Conservation (phyloP, 2,888 invertebrate species). For the Saturnia pavonia region DNA sequence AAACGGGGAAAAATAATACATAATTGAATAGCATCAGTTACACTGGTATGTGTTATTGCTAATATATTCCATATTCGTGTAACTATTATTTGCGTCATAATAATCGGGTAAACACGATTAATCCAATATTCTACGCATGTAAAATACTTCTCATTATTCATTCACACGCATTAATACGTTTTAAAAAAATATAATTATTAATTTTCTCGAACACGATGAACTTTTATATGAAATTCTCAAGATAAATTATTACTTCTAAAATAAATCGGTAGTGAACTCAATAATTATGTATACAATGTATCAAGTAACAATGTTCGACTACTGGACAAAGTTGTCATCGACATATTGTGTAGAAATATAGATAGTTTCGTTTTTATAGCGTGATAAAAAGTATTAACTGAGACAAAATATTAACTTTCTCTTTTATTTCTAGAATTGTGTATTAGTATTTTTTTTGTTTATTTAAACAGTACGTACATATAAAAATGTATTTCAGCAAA, state of each 20-base stretch:
- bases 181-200: background rate
- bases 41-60: background rate
- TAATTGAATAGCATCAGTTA: background rate
- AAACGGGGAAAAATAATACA: background rate
- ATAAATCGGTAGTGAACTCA: too few species aligned
- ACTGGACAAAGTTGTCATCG: background rate
- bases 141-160: background rate
- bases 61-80: conserved; percentile 6
- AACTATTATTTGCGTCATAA: background rate
- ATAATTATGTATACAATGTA: background rate
- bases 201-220: too few species aligned
- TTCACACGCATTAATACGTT: background rate
- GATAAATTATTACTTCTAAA: too few species aligned
- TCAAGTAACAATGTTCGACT: background rate
- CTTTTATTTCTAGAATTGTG: too few species aligned
- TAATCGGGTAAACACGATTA: background rate
- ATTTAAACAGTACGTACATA: too few species aligned
- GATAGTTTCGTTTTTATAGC: too few species aligned
- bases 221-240: too few species aligned
- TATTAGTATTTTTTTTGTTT: too few species aligned
- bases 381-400: too few species aligned
- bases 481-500: too few species aligned
- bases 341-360: background rate
- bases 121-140: conserved; percentile 1
- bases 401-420: too few species aligned